Evolutionary conservation across 2,797 vertebrate species (phyloP).

Genomic region (Caiman crocodilus): DNA sequence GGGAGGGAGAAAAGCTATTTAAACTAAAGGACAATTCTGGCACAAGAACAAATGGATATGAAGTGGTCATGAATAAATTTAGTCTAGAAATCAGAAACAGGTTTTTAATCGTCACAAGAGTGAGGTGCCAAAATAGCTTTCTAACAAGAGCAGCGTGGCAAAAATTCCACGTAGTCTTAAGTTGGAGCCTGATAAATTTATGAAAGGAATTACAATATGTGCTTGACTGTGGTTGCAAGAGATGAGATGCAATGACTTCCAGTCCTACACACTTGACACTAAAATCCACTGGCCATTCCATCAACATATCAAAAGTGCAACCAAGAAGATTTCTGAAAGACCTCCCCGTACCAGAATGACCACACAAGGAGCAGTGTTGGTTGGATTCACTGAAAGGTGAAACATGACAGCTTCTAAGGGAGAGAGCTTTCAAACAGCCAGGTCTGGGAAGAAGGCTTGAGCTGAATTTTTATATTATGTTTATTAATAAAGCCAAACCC

Average conservation of each 20-base stretch:
- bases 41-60: constrained; percentile 72
- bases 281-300: neutral
- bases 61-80: constrained; percentile 72
- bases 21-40: constrained; percentile 65
- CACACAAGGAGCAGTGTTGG: neutral
- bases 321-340: neutral
- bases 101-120: constrained; percentile 63
- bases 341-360: neutral
- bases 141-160: constrained; percentile 30
- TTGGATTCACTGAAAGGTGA: neutral
- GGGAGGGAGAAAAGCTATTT: constrained; percentile 51
- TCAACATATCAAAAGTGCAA: neutral
- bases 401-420: neutral
- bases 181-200: constrained; percentile 34
- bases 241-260: constrained; percentile 4
- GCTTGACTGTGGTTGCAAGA: neutral
- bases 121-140: constrained; percentile 60
- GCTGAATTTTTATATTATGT: neutral
- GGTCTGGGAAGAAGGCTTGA: neutral
- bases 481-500: neutral
- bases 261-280: neutral
- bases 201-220: constrained; percentile 43
- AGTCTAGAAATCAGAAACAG: constrained; percentile 69
- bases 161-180: constrained; percentile 52
- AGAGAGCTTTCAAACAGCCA: neutral